Evolutionary conservation across 2,113 vertebrate species (phyloP).

Genomic region (Murina feae): DNA sequence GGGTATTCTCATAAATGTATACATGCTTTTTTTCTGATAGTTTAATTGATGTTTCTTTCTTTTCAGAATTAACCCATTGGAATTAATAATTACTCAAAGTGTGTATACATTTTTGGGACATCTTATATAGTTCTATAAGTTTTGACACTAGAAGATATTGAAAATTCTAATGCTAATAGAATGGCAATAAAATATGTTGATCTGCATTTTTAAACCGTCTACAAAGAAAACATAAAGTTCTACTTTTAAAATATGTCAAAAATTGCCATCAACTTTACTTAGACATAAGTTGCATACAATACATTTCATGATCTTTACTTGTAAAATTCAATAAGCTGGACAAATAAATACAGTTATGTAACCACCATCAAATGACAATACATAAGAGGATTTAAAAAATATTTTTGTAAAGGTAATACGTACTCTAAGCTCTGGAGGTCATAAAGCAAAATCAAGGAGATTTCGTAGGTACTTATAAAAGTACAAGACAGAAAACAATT

Average conservation of each 20-base stretch:
- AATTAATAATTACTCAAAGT: too few species aligned
- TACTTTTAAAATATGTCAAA: background rate
- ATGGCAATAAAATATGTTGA: background rate
- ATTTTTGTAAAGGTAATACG: background rate
- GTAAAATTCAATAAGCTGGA: background rate
- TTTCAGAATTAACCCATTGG: too few species aligned
- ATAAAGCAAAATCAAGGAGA: background rate
- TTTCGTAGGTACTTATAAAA: background rate
- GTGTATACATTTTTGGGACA: too few species aligned
- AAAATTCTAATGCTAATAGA: background rate
- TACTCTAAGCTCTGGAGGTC: background rate
- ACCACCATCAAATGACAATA: background rate
- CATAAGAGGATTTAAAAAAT: background rate
- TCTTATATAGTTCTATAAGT: background rate
- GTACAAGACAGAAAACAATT: background rate
- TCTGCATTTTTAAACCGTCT: background rate
- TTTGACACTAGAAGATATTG: background rate
- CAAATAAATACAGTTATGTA: background rate
- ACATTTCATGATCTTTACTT: background rate
- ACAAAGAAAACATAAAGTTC: background rate
- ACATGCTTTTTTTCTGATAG: too few species aligned
- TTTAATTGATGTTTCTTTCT: too few species aligned
- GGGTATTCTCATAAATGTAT: too few species aligned
- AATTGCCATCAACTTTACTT: background rate
- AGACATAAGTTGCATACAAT: background rate